A percentile compares a stretch with the other conserved stretches of the same genome.
Conservation (phyloP, 2,888 invertebrate genomes). For the Pristionchus exspectatus region DNA sequence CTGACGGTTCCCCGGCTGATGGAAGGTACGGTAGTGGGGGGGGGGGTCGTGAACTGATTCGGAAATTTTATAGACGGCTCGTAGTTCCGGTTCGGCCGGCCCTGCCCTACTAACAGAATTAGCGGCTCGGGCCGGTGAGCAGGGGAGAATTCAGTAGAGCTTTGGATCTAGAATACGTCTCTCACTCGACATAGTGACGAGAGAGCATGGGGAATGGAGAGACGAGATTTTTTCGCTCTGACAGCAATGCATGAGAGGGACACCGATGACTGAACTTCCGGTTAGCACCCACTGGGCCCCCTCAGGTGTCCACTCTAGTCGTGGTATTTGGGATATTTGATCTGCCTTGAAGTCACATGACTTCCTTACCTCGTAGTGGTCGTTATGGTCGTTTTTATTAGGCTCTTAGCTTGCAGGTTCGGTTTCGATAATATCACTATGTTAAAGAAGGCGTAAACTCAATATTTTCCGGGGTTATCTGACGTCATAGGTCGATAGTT, state of each 20-base stretch:
- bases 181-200: not conserved
- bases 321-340: not conserved
- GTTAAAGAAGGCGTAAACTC: no score
- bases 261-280: not conserved
- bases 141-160: not conserved
- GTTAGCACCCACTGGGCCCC: not conserved
- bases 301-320: not conserved
- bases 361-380: no score
- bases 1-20: not conserved
- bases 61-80: not conserved
- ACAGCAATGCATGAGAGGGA: not conserved
- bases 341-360: no score
- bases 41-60: not conserved
- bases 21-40: slow-evolving; percentile 9
- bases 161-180: not conserved
- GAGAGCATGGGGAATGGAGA: not conserved
- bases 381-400: no score
- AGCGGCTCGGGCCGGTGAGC: not conserved
- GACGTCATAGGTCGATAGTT: no score
- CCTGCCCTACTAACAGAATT: not conserved
- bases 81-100: not conserved
- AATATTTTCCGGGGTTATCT: no score
- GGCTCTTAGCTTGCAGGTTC: no score
- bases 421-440: no score
- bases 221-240: no score